Conservation (phyloP, 1,140 invertebrate genomes). For the Euglossa dilemma region DNA sequence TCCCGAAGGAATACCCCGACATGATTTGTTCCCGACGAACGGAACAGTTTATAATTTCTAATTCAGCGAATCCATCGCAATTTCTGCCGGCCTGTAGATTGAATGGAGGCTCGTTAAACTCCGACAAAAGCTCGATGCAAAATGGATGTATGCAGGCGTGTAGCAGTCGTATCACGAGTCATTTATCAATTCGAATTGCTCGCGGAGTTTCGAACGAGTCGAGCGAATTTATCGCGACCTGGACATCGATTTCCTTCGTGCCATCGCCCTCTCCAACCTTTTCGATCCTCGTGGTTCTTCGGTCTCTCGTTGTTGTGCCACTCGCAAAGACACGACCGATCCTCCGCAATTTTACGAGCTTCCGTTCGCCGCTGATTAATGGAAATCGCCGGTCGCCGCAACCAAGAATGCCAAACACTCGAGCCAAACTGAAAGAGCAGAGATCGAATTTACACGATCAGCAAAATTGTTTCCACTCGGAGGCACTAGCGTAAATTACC, state of each 20-base stretch:
- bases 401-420: neutral
- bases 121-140: neutral
- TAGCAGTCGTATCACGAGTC: conserved; percentile 15
- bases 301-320: neutral
- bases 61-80: conserved; percentile 9
- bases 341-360: neutral
- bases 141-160: conserved; percentile 12
- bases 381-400: neutral
- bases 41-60: neutral
- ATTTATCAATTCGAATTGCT: conserved; percentile 43
- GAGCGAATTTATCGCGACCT: conserved; percentile 19
- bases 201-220: neutral
- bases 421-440: neutral
- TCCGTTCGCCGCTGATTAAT: neutral
- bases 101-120: conserved; percentile 44
- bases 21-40: neutral
- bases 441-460: neutral
- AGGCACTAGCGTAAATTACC: no score
- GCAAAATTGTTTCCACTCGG: no score
- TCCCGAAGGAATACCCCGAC: no score
- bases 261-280: no score
- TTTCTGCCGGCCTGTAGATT: neutral
- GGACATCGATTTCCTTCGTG: conserved; percentile 21
- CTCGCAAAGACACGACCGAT: neutral
- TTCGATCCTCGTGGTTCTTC: neutral